These are phyloP conservation scores for Phylloscopus whistleri DNA, from an alignment of 2,113 vertebrate species.

Conservation along the genomic window DNA sequence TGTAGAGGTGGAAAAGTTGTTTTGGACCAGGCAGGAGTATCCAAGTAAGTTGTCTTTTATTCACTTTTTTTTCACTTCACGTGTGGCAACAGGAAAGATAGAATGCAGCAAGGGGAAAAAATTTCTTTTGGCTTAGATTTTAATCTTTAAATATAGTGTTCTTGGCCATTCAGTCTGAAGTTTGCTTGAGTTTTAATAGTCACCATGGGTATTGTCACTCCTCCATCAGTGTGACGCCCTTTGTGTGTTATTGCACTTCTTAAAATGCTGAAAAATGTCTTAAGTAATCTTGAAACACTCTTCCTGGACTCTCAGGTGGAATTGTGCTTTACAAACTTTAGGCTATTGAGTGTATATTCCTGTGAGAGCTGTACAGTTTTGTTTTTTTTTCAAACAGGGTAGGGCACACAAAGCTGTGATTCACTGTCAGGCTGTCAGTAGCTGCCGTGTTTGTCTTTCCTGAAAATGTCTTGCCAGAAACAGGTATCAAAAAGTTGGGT, in stretches of 20 bases:
- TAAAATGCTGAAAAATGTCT: neutral
- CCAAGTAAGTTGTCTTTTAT: constrained; percentile 80
- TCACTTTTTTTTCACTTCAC: neutral
- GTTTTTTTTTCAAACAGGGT: neutral
- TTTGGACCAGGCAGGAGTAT: constrained; percentile 88
- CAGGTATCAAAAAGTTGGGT: neutral
- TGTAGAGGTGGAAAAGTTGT: constrained; percentile 93
- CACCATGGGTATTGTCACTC: neutral
- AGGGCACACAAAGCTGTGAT: neutral
- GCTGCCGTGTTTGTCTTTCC: neutral
- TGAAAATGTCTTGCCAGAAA: neutral
- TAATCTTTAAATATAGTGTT: neutral
- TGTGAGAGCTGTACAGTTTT: neutral
- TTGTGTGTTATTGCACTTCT: neutral
- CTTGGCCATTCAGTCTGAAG: neutral
- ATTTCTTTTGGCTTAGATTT: neutral
- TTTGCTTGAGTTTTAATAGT: neutral
- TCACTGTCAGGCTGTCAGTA: neutral
- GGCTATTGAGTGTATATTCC: neutral
- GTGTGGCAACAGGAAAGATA: neutral
- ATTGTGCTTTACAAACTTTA: neutral
- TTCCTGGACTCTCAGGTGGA: neutral
- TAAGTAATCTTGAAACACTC: neutral
- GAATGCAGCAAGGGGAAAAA: neutral
- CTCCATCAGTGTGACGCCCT: neutral